These are phyloP conservation scores for Tribolium castaneum DNA, from an alignment of 1,140 invertebrate species.

Conservation along the genomic window DNA sequence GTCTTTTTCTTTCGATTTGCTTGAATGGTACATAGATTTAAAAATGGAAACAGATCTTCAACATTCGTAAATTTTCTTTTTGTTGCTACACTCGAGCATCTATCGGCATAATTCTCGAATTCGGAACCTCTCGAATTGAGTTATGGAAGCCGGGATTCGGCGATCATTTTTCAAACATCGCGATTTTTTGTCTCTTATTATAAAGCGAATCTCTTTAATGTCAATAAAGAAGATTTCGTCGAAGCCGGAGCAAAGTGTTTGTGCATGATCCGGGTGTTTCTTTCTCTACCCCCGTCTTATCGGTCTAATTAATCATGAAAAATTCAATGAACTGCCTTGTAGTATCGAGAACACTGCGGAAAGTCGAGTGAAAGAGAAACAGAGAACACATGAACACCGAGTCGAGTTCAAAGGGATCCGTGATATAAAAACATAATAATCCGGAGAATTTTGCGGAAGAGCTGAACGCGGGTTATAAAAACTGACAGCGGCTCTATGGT, in stretches of 20 bases:
- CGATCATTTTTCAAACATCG: neutral
- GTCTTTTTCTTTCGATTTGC: no score
- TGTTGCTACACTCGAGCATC: neutral
- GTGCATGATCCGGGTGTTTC: constrained; percentile 8
- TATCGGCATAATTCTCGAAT: neutral
- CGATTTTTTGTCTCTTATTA: no score
- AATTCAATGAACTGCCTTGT: constrained; percentile 6
- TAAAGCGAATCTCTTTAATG: neutral
- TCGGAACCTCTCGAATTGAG: neutral
- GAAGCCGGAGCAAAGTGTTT: neutral
- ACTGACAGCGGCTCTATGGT: constrained; percentile 35
- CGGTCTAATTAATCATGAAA: constrained; percentile 17
- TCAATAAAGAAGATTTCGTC: neutral
- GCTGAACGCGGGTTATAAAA: constrained; percentile 39
- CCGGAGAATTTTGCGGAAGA: constrained; percentile 27
- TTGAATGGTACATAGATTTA: neutral
- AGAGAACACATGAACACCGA: constrained; percentile 9
- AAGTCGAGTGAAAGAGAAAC: constrained; percentile 8
- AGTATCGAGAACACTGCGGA: neutral
- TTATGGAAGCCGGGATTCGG: neutral
- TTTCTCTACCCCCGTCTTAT: constrained; percentile 2
- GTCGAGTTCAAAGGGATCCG: constrained; percentile 21
- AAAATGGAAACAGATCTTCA: neutral
- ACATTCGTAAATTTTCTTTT: neutral
- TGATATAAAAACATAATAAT: constrained; percentile 28